Percentiles rank a stretch among this genome's conserved stretches.
Evolutionary conservation across 2,113 vertebrate genomes (phyloP).

Genomic region (Meleagris gallopavo): DNA sequence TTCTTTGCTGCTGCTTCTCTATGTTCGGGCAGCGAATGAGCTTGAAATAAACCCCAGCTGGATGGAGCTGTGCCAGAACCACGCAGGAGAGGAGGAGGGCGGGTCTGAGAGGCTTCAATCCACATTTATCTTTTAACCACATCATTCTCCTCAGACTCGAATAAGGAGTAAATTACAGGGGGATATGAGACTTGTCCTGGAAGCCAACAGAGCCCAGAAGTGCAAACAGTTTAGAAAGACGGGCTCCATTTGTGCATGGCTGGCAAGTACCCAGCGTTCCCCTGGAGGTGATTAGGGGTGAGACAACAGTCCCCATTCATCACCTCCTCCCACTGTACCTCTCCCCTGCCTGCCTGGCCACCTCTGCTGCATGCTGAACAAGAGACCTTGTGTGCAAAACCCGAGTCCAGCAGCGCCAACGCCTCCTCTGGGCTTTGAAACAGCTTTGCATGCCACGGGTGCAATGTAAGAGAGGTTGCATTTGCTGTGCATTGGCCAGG

Average conservation of each 20-base stretch:
- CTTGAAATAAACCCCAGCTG: not conserved
- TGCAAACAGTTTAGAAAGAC: not conserved
- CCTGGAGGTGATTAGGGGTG: not conserved
- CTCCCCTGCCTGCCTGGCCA: not conserved
- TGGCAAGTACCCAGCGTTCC: constrained; percentile 10
- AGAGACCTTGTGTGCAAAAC: constrained; percentile 30
- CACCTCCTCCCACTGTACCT: not conserved
- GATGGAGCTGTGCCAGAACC: not conserved
- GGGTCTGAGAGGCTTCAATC: not conserved
- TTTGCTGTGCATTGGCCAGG: not conserved
- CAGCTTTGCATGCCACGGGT: not conserved
- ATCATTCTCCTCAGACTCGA: not conserved
- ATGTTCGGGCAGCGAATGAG: not conserved
- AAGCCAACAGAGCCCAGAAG: not conserved
- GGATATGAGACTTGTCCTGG: not conserved
- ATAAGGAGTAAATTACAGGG: not conserved
- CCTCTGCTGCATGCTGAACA: constrained; percentile 4
- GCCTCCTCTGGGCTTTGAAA: not conserved
- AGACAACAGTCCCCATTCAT: constrained; percentile 52
- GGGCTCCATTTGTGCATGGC: not conserved
- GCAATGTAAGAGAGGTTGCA: not conserved
- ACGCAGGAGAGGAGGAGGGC: not conserved
- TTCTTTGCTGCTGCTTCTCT: constrained; percentile 2
- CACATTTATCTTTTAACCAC: rapidly evolving
- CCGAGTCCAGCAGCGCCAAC: not conserved